A percentile compares a stretch with the other conserved stretches of the same genome.
phyloP scores from a whole-genome alignment of 2,113 vertebrate genomes.

The Microtus oregoni region DNA sequence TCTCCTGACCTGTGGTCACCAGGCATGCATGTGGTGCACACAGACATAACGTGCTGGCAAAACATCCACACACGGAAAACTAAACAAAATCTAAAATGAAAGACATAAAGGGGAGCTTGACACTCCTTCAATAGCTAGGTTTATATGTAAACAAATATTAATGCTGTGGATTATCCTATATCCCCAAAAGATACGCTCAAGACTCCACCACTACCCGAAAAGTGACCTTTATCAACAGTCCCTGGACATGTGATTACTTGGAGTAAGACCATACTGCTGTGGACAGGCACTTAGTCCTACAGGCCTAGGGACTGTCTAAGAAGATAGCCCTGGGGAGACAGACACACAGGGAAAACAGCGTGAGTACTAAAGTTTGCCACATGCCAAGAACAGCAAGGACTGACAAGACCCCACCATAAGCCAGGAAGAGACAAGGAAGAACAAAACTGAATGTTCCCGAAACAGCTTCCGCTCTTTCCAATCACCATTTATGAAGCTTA shows the following conservation, averaged over 20 bases:
- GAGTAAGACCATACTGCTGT: background rate
- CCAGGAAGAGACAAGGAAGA: background rate
- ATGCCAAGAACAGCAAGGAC: background rate
- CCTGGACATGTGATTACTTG: rapidly evolving
- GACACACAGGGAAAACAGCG: background rate
- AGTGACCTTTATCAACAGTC: background rate
- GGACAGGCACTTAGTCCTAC: background rate
- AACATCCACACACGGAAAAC: background rate
- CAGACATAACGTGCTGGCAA: background rate
- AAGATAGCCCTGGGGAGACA: background rate
- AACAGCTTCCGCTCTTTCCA: background rate
- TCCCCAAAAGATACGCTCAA: background rate
- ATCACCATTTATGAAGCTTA: background rate
- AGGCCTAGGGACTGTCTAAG: background rate
- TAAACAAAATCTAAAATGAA: background rate
- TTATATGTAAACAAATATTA: background rate
- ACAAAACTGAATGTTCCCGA: background rate
- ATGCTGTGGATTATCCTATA: background rate
- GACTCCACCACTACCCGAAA: background rate
- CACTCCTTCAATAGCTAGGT: background rate
- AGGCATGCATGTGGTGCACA: background rate
- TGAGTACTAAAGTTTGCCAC: rapidly evolving
- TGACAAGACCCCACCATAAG: background rate
- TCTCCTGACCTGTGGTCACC: background rate
- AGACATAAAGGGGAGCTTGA: background rate